phyloP scores from a whole-genome alignment of 2,797 vertebrate species.

The Catharus ustulatus region DNA sequence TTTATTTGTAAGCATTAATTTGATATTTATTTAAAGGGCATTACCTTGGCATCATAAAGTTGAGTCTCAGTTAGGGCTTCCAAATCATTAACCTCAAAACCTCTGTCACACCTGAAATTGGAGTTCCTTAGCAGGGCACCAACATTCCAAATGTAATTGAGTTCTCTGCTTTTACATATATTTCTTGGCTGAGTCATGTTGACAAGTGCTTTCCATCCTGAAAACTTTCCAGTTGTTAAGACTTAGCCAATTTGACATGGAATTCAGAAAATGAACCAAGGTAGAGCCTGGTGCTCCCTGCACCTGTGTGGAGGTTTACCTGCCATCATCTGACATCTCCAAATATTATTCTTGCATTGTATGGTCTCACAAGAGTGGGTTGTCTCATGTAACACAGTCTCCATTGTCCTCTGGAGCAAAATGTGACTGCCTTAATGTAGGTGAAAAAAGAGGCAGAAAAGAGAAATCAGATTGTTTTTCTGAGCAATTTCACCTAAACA shows the following conservation, averaged over 20 bases:
- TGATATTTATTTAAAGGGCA: neutral
- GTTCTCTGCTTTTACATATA: constrained; percentile 29
- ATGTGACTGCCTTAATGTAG: neutral
- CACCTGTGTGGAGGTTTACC: constrained; percentile 30
- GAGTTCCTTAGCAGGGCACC: neutral
- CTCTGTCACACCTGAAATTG: neutral
- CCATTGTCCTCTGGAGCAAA: neutral
- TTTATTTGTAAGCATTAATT: neutral
- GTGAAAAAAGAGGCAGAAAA: neutral
- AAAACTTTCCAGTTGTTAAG: constrained; percentile 8
- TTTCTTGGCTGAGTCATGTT: constrained; percentile 4
- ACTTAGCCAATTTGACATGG: neutral
- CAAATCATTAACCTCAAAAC: neutral
- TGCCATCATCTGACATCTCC: neutral
- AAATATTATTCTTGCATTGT: constrained; percentile 16
- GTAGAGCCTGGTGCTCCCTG: neutral
- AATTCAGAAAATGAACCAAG: constrained; percentile 19
- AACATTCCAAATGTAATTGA: constrained; percentile 31
- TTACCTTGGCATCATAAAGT: neutral
- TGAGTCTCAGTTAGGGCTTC: neutral
- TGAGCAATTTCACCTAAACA: neutral
- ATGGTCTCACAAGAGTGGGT: neutral
- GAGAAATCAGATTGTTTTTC: neutral
- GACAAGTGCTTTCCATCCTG: constrained; percentile 34
- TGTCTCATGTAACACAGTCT: constrained; percentile 25